Evolutionary conservation across 2,888 invertebrate species (phyloP), one percentile per base, ranked within the genome.

Genomic region (Helleia helle): DNA sequence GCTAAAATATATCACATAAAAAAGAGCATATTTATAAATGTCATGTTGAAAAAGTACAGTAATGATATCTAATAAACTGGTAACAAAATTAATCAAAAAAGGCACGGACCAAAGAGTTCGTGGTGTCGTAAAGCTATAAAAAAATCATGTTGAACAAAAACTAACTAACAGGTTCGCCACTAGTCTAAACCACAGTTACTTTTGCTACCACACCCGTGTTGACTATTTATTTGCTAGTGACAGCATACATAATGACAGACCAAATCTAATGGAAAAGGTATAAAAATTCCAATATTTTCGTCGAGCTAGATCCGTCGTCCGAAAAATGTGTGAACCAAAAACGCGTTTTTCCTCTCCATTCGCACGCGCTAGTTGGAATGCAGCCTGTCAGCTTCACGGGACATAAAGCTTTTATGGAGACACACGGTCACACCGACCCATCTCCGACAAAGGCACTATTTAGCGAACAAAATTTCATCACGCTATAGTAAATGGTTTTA

Each of bases 391-490:
- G 65, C 65, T 73, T 72, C 71, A 73, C 70, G 72, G 62, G 43
- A 69, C 73, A 74, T 75, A 76, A 76, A 77, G 57, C 68, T 59
- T 72, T 76, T 72, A 74, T 71, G 65, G 64, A 70, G 68, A 70
- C 63, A 62, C 58, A 64, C 60, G 56, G 17, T 12, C 12, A 17
- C 17, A 26, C 4, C 17, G 38, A 38, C 18, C 30, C 30, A 36
- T 24, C 13, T 11, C 24, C 24, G 14, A 13, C 24, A 24, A 14
- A 12, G 12, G 11, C 17, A 38, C 17, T 38, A 18, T 29, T 38
- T 28, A 38, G 18, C 22, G 28, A 34, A 15, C 30, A n/a, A 27
- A 38, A 27, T 28, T 38, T 31, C 31, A 31, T 31, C 31, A 15
- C 15, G 31, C 17, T 31, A 31, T 31, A 17, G 31, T 17, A 31